Evolutionary conservation across 1,140 invertebrate species (phyloP).

Genomic region (Saxidomus purpurata): DNA sequence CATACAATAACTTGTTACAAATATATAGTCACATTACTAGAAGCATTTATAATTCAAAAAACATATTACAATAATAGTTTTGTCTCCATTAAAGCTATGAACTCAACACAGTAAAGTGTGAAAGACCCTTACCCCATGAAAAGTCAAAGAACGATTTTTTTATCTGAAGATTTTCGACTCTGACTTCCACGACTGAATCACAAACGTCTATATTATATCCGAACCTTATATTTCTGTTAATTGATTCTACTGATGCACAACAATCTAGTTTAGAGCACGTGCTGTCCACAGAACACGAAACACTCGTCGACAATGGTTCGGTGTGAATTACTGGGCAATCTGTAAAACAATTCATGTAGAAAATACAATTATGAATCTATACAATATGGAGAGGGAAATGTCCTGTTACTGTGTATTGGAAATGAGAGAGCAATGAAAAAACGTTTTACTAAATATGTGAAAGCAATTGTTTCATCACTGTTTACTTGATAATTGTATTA

Average conservation of each 20-base stretch:
- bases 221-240: constrained; percentile 51
- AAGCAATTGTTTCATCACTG: too few species aligned
- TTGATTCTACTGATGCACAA: constrained; percentile 50
- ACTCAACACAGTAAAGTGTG: too few species aligned
- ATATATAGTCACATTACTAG: too few species aligned
- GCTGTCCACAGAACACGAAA: constrained; percentile 43
- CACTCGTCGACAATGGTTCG: background rate
- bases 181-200: constrained; percentile 46
- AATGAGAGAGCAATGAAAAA: background rate
- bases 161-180: constrained; percentile 57
- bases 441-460: background rate
- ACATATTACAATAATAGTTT: too few species aligned
- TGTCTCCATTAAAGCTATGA: too few species aligned
- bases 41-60: too few species aligned
- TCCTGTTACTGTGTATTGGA: background rate
- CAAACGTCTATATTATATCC: constrained; percentile 54
- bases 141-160: constrained; percentile 52
- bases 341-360: too few species aligned
- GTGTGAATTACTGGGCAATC: constrained; percentile 10
- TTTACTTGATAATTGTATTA: too few species aligned
- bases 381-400: too few species aligned
- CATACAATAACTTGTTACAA: too few species aligned
- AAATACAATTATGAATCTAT: too few species aligned
- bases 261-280: constrained; percentile 63
- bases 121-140: background rate